Base-by-base conservation (phyloP, 2,888 invertebrate genomes). In the Agrotis exclamationis region DNA sequence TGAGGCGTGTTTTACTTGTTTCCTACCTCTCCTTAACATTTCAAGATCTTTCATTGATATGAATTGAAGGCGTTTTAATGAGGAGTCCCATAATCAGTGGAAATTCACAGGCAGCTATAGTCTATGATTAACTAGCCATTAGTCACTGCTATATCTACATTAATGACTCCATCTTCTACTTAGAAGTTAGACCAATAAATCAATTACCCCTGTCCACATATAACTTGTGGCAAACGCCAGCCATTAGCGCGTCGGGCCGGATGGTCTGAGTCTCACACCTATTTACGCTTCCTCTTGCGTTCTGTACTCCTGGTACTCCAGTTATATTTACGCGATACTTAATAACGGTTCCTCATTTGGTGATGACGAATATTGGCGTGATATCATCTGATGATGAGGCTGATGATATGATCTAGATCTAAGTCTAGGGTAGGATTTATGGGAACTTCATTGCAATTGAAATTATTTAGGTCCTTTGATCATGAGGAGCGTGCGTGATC, bases 261-360 rank as follows among this genome's bases (percentile, higher is more conserved):
- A 95, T 95, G 94, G 93, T 91, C 94, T 91, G 91, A 92, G 93
- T 95, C 95, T 95, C 94, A 95, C 95, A 95, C 95, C 94, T 95
- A 96, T 95, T 95, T 92, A 93, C 91, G 91, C 92, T 94, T 95
- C 95, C 95, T 95, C 91, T 90, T 90, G 84, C 85, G 84, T 91
- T 89, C 94, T 95, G 93, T 83, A 83, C 88, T 91, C 94, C 95
- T 94, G 87, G 93, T 95, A 92, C 80, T 76, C 33, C 66, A 69
- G 75, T 71, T 76, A 83, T 79, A 79, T 79, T 72, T 81, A 83
- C 76, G 60, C 74, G 54, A 74, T 74, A 73, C 47, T 69, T 71
- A 73, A 70, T 80, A 81, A 76, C n/a, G 72, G 70, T 76, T 77
- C 65, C 65, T 80, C 70, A 76, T 79, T 72, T 74, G 69, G 63